phyloP scores from a whole-genome alignment of 1,140 invertebrate species.

The Orius insidiosus region DNA sequence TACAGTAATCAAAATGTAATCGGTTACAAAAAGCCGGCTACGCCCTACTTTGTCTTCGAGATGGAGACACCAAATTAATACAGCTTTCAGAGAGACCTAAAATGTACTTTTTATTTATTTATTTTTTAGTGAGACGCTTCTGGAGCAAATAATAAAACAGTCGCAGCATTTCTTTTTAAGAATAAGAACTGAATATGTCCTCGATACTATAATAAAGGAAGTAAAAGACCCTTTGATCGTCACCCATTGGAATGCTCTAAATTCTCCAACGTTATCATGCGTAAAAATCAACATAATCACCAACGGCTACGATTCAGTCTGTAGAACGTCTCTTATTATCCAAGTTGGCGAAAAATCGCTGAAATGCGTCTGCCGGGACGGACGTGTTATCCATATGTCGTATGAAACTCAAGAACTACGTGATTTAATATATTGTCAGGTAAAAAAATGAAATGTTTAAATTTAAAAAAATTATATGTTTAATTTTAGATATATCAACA shows the following conservation, averaged over 20 bases:
- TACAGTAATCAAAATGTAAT: no score
- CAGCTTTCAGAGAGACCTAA: no score
- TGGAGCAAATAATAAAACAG: conserved; percentile 94
- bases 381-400: conserved; percentile 76
- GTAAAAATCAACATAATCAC: conserved; percentile 89
- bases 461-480: conserved; percentile 2
- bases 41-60: no score
- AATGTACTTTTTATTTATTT: no score
- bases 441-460: conserved; percentile 24
- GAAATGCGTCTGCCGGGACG: conserved; percentile 81
- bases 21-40: no score
- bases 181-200: conserved; percentile 71
- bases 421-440: conserved; percentile 85
- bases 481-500: conserved; percentile 70
- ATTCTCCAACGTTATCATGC: conserved; percentile 79
- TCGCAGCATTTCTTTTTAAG: conserved; percentile 89
- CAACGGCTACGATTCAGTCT: conserved; percentile 51
- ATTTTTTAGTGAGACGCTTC: conserved; percentile 46
- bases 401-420: conserved; percentile 86
- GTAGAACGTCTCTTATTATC: conserved; percentile 67
- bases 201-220: conserved; percentile 85
- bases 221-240: conserved; percentile 86
- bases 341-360: conserved; percentile 87
- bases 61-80: no score
- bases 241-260: conserved; percentile 87